Conservation (phyloP, 2,113 vertebrate species). For the Bujurquina vittata region DNA sequence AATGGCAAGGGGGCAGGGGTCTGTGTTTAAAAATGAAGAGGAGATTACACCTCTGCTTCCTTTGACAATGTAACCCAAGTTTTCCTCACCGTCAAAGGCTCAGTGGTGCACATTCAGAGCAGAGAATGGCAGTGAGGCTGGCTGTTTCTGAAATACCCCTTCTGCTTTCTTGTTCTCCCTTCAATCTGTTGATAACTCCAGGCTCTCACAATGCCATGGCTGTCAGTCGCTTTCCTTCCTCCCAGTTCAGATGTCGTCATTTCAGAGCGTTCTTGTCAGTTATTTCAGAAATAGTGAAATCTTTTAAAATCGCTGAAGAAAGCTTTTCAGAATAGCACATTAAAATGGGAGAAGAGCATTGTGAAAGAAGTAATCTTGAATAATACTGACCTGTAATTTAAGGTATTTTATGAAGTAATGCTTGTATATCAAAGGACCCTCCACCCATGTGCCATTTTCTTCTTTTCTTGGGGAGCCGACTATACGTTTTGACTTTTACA, state of each 20-base stretch:
- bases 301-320: constrained; percentile 50
- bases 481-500: constrained; percentile 89
- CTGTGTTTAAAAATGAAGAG: constrained; percentile 26
- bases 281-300: constrained; percentile 59
- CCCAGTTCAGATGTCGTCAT: constrained; percentile 57
- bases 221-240: constrained; percentile 66
- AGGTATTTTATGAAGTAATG: constrained; percentile 59
- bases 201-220: constrained; percentile 58
- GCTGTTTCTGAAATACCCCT: constrained; percentile 56
- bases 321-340: constrained; percentile 50
- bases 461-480: constrained; percentile 35
- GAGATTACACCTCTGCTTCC: constrained; percentile 27
- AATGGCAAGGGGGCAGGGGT: constrained; percentile 10
- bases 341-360: constrained; percentile 54
- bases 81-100: constrained; percentile 44
- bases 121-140: constrained; percentile 50
- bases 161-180: constrained; percentile 54
- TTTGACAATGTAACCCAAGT: constrained; percentile 54
- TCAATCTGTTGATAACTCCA: constrained; percentile 64
- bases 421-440: constrained; percentile 59
- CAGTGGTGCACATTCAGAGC: constrained; percentile 41
- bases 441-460: constrained; percentile 37
- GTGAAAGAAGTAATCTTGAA: constrained; percentile 65
- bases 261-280: constrained; percentile 50
- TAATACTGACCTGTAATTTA: constrained; percentile 69